Percentiles rank a stretch among this genome's conserved stretches.
These are phyloP conservation scores for Pelecanus crispus DNA, from an alignment of 2,113 vertebrate genomes.

Conservation along the genomic window DNA sequence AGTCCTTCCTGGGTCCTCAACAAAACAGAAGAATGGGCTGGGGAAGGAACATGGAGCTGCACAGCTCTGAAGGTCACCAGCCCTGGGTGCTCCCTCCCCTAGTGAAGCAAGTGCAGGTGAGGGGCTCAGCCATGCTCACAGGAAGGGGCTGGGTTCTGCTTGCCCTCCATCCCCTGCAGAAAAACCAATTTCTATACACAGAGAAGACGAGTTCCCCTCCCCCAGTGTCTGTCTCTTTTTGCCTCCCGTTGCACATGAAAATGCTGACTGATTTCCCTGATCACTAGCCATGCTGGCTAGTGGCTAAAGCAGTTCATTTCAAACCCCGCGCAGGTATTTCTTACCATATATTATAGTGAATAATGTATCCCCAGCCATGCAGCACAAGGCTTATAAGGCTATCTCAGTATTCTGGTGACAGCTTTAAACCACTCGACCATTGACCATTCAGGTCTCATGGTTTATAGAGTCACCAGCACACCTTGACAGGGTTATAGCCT, in stretches of 20 bases:
- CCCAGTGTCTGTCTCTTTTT: background rate
- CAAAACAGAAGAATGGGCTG: background rate
- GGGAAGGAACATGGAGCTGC: background rate
- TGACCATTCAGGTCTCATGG: constrained; percentile 70
- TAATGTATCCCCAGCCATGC: constrained; percentile 68
- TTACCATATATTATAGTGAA: constrained; percentile 69
- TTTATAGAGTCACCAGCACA: constrained; percentile 70
- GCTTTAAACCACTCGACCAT: constrained; percentile 71
- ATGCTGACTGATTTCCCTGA: constrained; percentile 54
- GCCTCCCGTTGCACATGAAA: constrained; percentile 25
- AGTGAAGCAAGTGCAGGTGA: background rate
- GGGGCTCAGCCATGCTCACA: rapidly evolving
- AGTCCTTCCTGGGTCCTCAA: background rate
- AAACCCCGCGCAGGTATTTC: constrained; percentile 55
- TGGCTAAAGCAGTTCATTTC: constrained; percentile 66
- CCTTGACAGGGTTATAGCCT: constrained; percentile 70
- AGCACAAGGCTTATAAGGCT: constrained; percentile 66
- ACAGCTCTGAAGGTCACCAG: background rate
- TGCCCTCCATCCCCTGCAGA: background rate
- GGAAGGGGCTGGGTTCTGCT: background rate
- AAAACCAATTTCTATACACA: background rate
- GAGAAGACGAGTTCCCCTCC: background rate
- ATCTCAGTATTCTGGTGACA: constrained; percentile 70
- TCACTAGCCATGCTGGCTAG: constrained; percentile 66
- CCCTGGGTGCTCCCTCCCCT: background rate